Evolutionary conservation across 2,797 vertebrate genomes (phyloP).

Genomic region (Myotis daubentonii): DNA sequence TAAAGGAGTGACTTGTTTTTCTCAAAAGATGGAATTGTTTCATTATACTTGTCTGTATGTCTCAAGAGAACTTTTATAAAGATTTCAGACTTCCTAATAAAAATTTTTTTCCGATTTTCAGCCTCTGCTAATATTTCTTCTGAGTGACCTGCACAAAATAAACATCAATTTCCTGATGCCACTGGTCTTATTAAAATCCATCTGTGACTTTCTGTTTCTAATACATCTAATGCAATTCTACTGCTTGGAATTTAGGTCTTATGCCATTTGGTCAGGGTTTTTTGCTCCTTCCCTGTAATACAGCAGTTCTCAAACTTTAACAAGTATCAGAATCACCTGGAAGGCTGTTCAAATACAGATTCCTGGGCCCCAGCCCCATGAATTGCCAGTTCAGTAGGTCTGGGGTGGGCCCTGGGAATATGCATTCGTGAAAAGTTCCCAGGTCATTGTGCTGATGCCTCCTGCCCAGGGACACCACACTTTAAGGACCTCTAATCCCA

Average conservation of each 20-base stretch:
- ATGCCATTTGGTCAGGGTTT: neutral
- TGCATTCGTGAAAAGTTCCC: neutral
- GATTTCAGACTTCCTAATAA: neutral
- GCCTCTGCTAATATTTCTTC: neutral
- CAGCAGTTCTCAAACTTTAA: neutral
- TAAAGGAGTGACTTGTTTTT: conserved; percentile 5
- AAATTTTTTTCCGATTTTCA: conserved; percentile 2
- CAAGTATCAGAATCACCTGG: neutral
- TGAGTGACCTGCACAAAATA: conserved; percentile 1
- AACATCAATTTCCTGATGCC: neutral
- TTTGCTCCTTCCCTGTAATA: neutral
- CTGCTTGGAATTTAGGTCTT: neutral
- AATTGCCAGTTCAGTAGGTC: neutral
- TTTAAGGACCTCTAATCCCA: neutral
- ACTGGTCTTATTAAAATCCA: neutral
- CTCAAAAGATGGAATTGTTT: conserved; percentile 29
- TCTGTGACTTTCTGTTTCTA: neutral
- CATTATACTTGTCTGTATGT: neutral
- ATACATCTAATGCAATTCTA: neutral
- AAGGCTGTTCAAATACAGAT: neutral
- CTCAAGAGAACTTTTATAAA: conserved; percentile 14
- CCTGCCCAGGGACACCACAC: neutral
- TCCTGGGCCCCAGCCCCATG: rapidly evolving
- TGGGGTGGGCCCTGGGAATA: neutral
- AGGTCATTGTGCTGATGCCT: neutral